Percentiles rank a stretch among this genome's conserved stretches.
These are phyloP conservation scores for Kradibia gibbosae DNA, from an alignment of 1,140 invertebrate species.

Conservation along the genomic window DNA sequence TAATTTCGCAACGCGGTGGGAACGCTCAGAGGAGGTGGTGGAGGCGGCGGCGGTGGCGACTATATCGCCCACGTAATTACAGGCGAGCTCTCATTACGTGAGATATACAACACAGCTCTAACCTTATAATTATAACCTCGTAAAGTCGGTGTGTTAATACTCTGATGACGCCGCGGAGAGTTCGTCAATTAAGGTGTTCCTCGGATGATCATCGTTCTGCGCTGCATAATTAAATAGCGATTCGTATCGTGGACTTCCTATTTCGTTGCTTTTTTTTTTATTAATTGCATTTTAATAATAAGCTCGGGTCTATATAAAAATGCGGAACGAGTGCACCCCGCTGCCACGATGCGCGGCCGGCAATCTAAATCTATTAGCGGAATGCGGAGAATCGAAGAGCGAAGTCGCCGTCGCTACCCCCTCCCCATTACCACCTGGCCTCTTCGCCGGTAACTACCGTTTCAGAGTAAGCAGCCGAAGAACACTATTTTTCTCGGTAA, in stretches of 20 bases:
- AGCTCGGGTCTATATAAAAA: background rate
- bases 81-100: background rate
- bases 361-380: background rate
- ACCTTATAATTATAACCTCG: slow-evolving; percentile 23
- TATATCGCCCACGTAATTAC: slow-evolving; percentile 1
- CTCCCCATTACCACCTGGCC: too few relatives aligned
- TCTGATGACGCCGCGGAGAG: background rate
- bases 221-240: background rate
- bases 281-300: slow-evolving; percentile 15
- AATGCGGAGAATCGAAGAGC: background rate
- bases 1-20: too few relatives aligned
- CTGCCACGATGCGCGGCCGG: too few relatives aligned
- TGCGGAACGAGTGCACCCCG: background rate
- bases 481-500: background rate
- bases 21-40: background rate
- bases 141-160: background rate
- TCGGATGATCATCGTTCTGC: background rate
- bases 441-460: background rate
- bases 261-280: background rate
- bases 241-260: background rate
- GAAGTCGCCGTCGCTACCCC: too few relatives aligned
- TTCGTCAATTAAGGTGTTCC: slow-evolving; percentile 10
- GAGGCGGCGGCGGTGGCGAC: too few relatives aligned
- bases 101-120: background rate
- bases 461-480: background rate